Conservation (phyloP, 2,888 invertebrate genomes). For the Congeria kusceri region DNA sequence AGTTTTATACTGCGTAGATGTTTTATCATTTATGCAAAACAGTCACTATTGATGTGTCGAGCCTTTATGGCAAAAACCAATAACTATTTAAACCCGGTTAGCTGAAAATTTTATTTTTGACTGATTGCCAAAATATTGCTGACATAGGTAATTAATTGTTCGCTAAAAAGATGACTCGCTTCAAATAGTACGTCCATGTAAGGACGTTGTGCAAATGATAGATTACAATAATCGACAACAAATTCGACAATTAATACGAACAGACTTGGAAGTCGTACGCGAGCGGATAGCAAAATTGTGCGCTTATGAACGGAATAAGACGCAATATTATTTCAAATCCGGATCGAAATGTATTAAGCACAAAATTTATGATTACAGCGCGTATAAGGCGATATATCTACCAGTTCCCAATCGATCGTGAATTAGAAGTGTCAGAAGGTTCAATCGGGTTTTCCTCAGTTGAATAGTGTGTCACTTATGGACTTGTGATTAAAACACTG, state of each 20-base stretch:
- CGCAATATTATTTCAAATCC: constrained; percentile 7
- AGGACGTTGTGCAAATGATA: too few relatives aligned
- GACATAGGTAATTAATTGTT: not conserved
- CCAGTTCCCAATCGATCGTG: too few relatives aligned
- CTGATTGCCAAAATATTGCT: constrained; percentile 3
- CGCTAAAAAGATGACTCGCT: too few relatives aligned
- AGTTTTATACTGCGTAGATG: constrained; percentile 2
- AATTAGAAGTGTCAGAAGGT: too few relatives aligned
- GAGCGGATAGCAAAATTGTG: too few relatives aligned
- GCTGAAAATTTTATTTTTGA: constrained; percentile 7
- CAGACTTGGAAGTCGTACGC: too few relatives aligned
- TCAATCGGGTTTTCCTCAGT: too few relatives aligned
- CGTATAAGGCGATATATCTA: not conserved
- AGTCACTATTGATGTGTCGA: constrained; percentile 32
- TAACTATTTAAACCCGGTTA: constrained; percentile 1
- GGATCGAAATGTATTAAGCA: not conserved
- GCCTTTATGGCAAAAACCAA: constrained; percentile 20
- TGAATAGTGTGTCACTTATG: too few relatives aligned
- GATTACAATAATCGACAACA: too few relatives aligned
- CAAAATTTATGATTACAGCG: not conserved
- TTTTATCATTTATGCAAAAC: constrained; percentile 25
- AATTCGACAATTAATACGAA: too few relatives aligned
- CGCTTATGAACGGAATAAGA: not conserved
- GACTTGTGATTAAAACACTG: too few relatives aligned
- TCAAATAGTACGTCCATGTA: too few relatives aligned